These are phyloP conservation scores for Macquaria ambigua DNA, from an alignment of 2,113 vertebrate species.

Conservation along the genomic window DNA sequence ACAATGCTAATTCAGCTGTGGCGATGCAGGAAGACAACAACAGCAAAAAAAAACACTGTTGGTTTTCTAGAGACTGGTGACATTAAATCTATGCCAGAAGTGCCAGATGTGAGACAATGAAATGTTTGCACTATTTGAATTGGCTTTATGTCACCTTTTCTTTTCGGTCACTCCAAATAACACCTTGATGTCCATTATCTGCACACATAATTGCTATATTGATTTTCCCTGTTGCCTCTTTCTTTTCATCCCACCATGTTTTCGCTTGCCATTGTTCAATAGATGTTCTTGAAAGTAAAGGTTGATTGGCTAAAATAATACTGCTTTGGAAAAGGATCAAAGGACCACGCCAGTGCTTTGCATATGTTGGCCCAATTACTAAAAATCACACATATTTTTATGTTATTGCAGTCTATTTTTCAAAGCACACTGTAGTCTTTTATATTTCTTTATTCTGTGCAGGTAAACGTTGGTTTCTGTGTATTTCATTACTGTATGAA, in stretches of 20 bases:
- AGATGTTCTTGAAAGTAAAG: constrained; percentile 72
- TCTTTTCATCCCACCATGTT: constrained; percentile 72
- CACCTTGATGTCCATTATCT: constrained; percentile 85
- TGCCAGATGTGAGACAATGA: constrained; percentile 71
- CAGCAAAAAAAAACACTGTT: constrained; percentile 34
- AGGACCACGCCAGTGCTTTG: constrained; percentile 31
- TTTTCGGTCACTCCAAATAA: constrained; percentile 79
- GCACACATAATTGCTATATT: constrained; percentile 83
- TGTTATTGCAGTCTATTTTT: neutral
- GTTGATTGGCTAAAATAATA: constrained; percentile 69
- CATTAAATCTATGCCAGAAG: constrained; percentile 76
- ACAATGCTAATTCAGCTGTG: constrained; percentile 59
- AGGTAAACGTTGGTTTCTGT: neutral
- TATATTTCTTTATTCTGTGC: neutral
- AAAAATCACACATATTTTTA: neutral
- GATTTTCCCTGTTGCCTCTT: constrained; percentile 80
- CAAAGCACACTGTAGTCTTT: constrained; percentile 7
- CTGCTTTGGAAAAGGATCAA: constrained; percentile 43
- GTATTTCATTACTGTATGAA: neutral
- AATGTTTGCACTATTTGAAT: constrained; percentile 80
- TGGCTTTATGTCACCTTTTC: constrained; percentile 80
- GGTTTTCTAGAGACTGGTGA: constrained; percentile 63
- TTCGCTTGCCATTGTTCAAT: constrained; percentile 70
- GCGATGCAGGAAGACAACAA: constrained; percentile 38
- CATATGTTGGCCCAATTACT: constrained; percentile 9